These are phyloP conservation scores for Muraenolepis orangiensis DNA, from an alignment of 2,797 vertebrate species.

Conservation along the genomic window DNA sequence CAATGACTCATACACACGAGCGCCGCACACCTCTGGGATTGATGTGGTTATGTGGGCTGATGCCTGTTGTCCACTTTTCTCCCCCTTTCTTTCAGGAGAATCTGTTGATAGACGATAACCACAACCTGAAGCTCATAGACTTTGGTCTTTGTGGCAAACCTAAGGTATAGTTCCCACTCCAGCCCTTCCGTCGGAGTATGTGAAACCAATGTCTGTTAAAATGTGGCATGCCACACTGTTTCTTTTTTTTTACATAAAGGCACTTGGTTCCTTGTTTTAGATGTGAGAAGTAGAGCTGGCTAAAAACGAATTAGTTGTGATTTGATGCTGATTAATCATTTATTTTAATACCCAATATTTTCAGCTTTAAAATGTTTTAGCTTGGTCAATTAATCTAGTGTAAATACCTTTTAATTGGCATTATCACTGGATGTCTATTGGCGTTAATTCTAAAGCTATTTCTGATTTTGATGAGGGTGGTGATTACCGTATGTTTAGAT, in stretches of 20 bases:
- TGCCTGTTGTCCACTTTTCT: constrained; percentile 3
- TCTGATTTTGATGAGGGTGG: neutral
- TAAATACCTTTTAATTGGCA: too few relatives aligned
- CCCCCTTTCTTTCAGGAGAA: constrained; percentile 80
- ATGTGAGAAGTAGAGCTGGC: too few relatives aligned
- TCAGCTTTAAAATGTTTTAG: neutral
- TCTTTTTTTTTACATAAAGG: neutral
- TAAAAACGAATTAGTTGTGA: too few relatives aligned
- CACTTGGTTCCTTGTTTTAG: neutral
- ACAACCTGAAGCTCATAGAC: constrained; percentile 93
- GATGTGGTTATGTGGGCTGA: constrained; percentile 1
- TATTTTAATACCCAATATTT: neutral
- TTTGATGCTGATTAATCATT: too few relatives aligned
- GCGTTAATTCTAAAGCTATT: neutral
- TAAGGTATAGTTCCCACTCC: constrained; percentile 73
- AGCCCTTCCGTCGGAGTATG: constrained; percentile 5
- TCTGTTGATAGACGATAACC: constrained; percentile 86
- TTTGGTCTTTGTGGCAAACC: constrained; percentile 96
- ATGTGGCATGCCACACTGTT: neutral
- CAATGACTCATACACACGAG: neutral
- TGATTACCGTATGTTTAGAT: neutral
- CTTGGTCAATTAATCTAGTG: too few relatives aligned
- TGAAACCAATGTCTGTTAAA: neutral
- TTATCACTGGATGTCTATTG: neutral
- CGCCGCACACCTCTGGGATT: neutral